Percentiles rank a stretch among this genome's conserved stretches.
Evolutionary conservation across 2,113 vertebrate species (phyloP).

Genomic region (Cryptotis parvus): DNA sequence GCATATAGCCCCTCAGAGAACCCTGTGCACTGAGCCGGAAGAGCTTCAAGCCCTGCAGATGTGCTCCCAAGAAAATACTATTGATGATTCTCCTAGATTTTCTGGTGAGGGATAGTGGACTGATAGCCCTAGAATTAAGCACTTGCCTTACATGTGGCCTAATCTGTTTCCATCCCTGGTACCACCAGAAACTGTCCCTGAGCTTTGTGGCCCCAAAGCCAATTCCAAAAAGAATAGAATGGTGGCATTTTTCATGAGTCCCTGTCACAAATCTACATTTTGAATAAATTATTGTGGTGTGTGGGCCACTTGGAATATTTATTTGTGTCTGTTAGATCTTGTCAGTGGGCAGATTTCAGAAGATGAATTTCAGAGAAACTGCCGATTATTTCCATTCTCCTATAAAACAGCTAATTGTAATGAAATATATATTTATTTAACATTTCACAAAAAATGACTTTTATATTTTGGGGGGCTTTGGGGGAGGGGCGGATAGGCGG

Average conservation of each 20-base stretch:
- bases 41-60: too few relatives aligned
- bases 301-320: not conserved
- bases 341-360: conserved; percentile 8
- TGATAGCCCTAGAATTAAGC: too few relatives aligned
- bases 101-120: not conserved
- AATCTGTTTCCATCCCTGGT: too few relatives aligned
- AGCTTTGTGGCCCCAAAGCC: not conserved
- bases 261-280: conserved; percentile 5
- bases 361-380: conserved; percentile 1
- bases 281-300: not conserved
- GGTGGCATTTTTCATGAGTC: not conserved
- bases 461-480: too few relatives aligned
- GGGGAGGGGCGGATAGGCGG: too few relatives aligned
- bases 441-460: not conserved
- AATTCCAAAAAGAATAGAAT: conserved; percentile 15
- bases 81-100: not conserved
- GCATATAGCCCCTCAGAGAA: too few relatives aligned
- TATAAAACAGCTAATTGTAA: not conserved
- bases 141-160: not conserved
- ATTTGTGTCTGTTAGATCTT: not conserved
- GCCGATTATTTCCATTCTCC: not conserved
- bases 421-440: not conserved
- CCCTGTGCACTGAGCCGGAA: too few relatives aligned
- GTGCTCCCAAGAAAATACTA: not conserved
- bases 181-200: too few relatives aligned